Percentiles rank a stretch among this genome's conserved stretches.
Evolutionary conservation across 2,797 vertebrate species (phyloP).

Genomic region (Agapornis canus): DNA sequence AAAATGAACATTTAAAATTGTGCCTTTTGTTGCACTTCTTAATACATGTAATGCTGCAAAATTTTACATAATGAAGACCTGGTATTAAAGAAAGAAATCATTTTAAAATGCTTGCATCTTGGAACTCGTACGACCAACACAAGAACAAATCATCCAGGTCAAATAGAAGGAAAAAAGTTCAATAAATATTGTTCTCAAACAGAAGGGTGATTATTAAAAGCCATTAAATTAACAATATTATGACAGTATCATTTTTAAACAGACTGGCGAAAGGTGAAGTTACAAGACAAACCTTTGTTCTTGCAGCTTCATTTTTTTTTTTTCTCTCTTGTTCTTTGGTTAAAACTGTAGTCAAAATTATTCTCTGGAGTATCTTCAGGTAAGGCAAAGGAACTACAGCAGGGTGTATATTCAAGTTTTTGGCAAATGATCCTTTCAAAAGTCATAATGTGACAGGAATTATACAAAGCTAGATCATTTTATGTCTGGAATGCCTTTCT

Average conservation of each 20-base stretch:
- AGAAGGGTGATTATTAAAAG: neutral
- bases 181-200: neutral
- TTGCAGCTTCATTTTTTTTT: neutral
- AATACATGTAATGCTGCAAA: neutral
- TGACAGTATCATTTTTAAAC: neutral
- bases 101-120: neutral
- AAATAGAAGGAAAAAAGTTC: neutral
- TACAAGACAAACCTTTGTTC: neutral
- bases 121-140: neutral
- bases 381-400: neutral
- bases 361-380: neutral
- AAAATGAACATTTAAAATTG: neutral
- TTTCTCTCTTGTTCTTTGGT: neutral
- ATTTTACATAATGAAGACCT: neutral
- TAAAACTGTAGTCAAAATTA: neutral
- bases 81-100: neutral
- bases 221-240: neutral
- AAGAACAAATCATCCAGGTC: neutral
- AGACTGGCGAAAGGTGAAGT: neutral
- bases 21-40: neutral
- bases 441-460: neutral
- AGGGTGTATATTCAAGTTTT: neutral
- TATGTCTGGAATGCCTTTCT: neutral
- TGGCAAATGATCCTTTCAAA: neutral
- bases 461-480: neutral